Conservation (phyloP, 2,113 vertebrate species). For the Brevimyrus niger region DNA sequence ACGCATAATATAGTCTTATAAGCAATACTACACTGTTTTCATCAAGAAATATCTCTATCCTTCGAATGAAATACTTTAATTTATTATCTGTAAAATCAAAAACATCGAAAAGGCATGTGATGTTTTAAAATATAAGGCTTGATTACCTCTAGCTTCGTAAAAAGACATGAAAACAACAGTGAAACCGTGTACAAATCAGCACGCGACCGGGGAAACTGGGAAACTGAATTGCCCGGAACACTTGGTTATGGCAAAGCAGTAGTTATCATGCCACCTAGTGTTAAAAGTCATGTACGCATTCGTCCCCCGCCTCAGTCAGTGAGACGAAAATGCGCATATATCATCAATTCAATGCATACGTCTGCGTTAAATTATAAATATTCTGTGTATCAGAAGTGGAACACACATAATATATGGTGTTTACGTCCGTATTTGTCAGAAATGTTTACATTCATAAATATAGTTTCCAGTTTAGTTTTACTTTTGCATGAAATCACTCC, state of each 20-base stretch:
- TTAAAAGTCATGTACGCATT: background rate
- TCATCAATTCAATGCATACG: background rate
- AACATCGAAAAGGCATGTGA: too few relatives aligned
- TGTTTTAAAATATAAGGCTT: too few relatives aligned
- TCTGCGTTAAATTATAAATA: background rate
- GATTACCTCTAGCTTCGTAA: too few relatives aligned
- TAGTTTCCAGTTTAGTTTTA: background rate
- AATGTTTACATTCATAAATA: background rate
- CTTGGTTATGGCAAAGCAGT: background rate
- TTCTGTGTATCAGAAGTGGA: background rate
- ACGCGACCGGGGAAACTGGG: too few relatives aligned
- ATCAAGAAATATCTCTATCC: too few relatives aligned
- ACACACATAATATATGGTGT: background rate
- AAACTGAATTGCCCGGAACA: too few relatives aligned
- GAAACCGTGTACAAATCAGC: too few relatives aligned
- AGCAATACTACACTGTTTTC: too few relatives aligned
- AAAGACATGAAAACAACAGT: too few relatives aligned
- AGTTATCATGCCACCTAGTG: background rate
- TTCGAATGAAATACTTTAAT: too few relatives aligned
- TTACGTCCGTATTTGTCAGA: background rate
- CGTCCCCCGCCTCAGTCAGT: background rate
- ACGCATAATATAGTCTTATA: too few relatives aligned
- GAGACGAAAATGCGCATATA: background rate
- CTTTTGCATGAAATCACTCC: background rate
- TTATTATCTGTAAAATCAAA: too few relatives aligned